A percentile compares a stretch with the other conserved stretches of the same genome.
Conservation (phyloP, 1,140 invertebrate species). For the Dufourea novaeangliae region DNA sequence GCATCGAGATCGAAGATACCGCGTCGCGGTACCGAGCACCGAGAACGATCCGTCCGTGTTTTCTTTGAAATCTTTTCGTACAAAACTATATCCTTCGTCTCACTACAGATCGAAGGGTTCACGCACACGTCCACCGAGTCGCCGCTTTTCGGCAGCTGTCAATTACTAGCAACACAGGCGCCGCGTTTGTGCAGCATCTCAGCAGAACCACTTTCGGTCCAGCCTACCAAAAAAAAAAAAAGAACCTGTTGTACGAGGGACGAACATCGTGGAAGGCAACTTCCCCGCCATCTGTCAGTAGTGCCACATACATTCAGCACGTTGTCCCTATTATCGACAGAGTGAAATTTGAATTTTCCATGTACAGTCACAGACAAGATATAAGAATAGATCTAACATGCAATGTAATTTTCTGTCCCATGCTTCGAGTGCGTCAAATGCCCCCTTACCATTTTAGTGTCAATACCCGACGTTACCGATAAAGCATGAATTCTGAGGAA, state of each 20-base stretch:
- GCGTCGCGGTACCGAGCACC: not conserved
- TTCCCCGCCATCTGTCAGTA: not conserved
- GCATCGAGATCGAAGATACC: slow-evolving; percentile 3
- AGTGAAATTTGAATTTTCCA: no score
- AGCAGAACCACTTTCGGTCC: slow-evolving; percentile 65
- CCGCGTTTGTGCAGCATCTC: slow-evolving; percentile 71
- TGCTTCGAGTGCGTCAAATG: no score
- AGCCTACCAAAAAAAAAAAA: slow-evolving; percentile 52
- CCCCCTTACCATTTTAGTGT: no score
- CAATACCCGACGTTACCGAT: no score
- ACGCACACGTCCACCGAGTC: slow-evolving; percentile 37
- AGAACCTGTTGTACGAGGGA: slow-evolving; percentile 18
- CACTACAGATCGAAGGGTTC: slow-evolving; percentile 7
- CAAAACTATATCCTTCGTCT: not conserved
- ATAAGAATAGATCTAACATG: no score
- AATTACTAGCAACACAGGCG: slow-evolving; percentile 71
- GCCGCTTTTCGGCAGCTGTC: slow-evolving; percentile 77
- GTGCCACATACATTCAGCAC: not conserved
- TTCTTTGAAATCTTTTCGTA: not conserved
- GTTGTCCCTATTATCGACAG: not conserved
- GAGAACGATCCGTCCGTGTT: not conserved
- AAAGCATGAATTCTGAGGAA: no score
- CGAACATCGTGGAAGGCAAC: slow-evolving; percentile 3
- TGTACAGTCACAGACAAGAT: no score
- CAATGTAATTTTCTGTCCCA: no score